Base-by-base conservation (phyloP, 2,797 vertebrate species). In the Salmo trutta region DNA sequence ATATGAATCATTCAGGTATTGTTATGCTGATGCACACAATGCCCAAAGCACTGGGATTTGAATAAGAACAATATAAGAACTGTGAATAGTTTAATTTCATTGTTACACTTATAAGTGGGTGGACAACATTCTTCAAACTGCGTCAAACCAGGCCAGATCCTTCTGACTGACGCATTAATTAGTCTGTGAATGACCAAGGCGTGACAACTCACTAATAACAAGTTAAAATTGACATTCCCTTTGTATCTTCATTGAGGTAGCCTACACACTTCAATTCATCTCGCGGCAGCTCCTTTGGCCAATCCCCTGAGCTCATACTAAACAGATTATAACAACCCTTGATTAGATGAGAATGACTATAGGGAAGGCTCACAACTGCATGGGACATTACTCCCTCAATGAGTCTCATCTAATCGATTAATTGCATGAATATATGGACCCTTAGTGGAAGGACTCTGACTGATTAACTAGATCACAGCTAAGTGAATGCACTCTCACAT, bases 331-430 rank as follows among this genome's bases (percentile, higher is more conserved):
- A 86, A 84, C 66, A 29, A 56, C 82, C 74, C 83, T 77, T 80
- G 56, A 88, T 85, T 78, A 79, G 27, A 74, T 15, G 27, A 36
- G 74, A 69, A 65, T 62, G 77, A 47, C 41, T 47, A 12, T 83
- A 64, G 31, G 73, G 85, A 89, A 84, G 75, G 64, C 47, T 72
- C 66, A 59, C 84, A 77, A 81, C 54, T 77, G 71, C 77, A 79
- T 71, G 81, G 80, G 78, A 82, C 84, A 87, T 88, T 87, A 82
- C 79, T 66, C 68, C 71, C 75, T 75, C 62, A 73, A 77, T 84
- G 81, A 82, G 56, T 78, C 29, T 1, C 14, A 83, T 76, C 72
- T 64, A 77, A 81, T 83, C 65, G 86, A 79, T 84, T 82, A 77
- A 87, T 86, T 76, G 79, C 31, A 29, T 4, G 15, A 84, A 81